Base-by-base conservation (phyloP, 2,888 invertebrate genomes). In the Ceraclea dissimilis region DNA sequence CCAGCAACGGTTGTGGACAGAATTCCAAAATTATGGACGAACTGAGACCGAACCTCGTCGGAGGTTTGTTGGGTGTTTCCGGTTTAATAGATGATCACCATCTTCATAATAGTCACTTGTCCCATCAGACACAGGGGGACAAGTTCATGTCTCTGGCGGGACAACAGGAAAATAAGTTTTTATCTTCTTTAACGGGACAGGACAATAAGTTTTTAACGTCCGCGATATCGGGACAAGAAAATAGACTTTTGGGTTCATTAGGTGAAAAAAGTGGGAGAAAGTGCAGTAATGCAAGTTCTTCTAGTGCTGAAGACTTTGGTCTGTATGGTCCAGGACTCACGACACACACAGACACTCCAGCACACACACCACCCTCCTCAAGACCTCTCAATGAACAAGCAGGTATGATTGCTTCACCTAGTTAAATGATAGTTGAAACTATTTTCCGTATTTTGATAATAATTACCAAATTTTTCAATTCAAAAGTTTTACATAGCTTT, bases 251-350 rank as follows among this genome's bases (percentile, higher is more conserved):
- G 51, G 57, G 58, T 6, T 59, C 61, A 31, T 47, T 61, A 44
- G 75, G 76, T 54, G 75, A 74, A 66, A 81, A 80, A 65, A 71
- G 72, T 58, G 80, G 77, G 60, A 74, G 85, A 63, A 90, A 90
- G 75, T 90, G 90, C 74, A 89, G 90, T 74, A 85, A 85, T 65
- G 83, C 85, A 60, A 77, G 77, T 1, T 84, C 85, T 13, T 88
- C 88, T 21, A 89, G 88, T 51, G 89, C 90, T 46, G 93, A 93
- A 72, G 93, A 94, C 74, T 93, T 93, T 71, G 88, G 91, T 20
- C 78, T 93, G 65, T 93, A 94, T 72, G 75, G 82, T 60, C 70
- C 72, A 55, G 60, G 54, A 33, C 56, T 56, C 54, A 58, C 56
- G 51, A 58, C 49, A 71, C 81, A 81, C 63, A 67, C 68, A 60